Evolutionary conservation across 2,113 vertebrate genomes (phyloP).

Genomic region (Channa maculata): DNA sequence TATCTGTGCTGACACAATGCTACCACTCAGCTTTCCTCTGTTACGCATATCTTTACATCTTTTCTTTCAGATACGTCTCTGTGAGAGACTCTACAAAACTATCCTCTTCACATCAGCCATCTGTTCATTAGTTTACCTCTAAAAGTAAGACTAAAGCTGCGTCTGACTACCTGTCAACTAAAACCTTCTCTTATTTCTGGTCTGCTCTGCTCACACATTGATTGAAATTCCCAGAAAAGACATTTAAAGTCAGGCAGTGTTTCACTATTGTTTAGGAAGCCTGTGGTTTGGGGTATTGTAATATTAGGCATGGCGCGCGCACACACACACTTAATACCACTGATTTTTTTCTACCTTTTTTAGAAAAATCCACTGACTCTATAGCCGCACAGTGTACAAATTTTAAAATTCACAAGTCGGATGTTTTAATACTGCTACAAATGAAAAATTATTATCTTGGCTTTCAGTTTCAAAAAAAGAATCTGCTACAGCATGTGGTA

Average conservation of each 20-base stretch:
- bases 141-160: neutral
- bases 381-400: neutral
- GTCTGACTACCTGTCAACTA: neutral
- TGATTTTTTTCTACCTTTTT: too few relatives aligned
- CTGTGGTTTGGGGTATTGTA: slow-evolving; percentile 31
- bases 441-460: too few relatives aligned
- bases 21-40: neutral
- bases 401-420: too few relatives aligned
- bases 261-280: slow-evolving; percentile 41
- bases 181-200: neutral
- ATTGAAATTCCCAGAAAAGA: neutral
- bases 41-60: neutral
- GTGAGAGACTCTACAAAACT: neutral
- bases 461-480: too few relatives aligned
- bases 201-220: slow-evolving; percentile 8
- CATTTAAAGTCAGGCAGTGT: slow-evolving; percentile 36
- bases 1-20: neutral
- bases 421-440: too few relatives aligned
- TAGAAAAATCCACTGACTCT: neutral
- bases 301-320: slow-evolving; percentile 13
- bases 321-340: neutral
- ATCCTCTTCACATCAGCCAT: neutral
- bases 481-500: too few relatives aligned
- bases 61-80: neutral
- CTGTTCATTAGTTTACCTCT: slow-evolving; percentile 19